Evolutionary conservation across 1,140 invertebrate species (phyloP), one percentile per base, ranked within the genome.

Genomic region (Euglossa dilemma): DNA sequence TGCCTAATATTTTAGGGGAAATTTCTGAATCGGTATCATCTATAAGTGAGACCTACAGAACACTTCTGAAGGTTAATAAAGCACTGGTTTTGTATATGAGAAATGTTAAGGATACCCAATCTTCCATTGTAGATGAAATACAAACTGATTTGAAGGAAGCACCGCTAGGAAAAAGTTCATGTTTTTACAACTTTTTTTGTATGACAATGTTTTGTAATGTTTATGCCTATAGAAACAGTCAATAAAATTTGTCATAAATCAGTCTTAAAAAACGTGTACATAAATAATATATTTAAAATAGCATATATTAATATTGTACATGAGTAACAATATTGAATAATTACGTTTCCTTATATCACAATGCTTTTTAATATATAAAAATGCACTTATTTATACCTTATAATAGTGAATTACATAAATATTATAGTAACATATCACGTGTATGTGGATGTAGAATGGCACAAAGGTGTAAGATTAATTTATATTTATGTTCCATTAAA

Each of bases 11-110:
- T 87, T 72, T 61, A 91, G 90, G 52, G 56, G 8, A 84, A 2
- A 81, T 89, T 61, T 45, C 80, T n/a, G n/a, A 75, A 8, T 72
- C 85, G 7, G 0, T 91, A 12, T 23, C 52, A 1, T 64, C 73
- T 12, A 85, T 91, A 25, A 76, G 64, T 2, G 18, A 75, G n/a
- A 81, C 6, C 50, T 78, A 86, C n/a, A 59, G 11, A 1, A 3
- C 20, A 7, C 45, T 91, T 1, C 75, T 91, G 56, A 74, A 72
- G 59, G 61, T 82, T 6, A 91, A 91, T 9, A 69, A 75, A 7
- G 43, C 63, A 1, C 57, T 91, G 12, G 74, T 87, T 1, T 25
- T 54, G 0, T 87, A 83, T 79, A 45, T 86, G 12, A 23, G 23
- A 23, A 25, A 76, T 0, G 8, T 9, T 69, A 67, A 91, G 20